Evolutionary conservation across 1,140 invertebrate species (phyloP), one percentile per base, ranked within the genome.

Genomic region (Ceratosolen fusciceps): DNA sequence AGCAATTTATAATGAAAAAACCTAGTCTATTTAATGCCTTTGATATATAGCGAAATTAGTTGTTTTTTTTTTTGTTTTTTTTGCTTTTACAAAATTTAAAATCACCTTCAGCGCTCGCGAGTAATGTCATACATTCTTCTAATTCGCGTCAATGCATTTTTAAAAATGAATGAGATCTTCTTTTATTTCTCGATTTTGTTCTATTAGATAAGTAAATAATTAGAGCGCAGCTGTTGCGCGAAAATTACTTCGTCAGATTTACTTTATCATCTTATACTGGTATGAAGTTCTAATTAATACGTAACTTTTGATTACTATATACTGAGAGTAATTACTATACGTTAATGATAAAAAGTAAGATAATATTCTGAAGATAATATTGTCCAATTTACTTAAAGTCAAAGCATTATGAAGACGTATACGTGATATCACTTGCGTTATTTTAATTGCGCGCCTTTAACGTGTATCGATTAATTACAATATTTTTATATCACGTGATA

Each of bases 231-330:
- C 12, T 70, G n/a, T 47, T 39, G 39, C n/a, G 26, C 24, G 67
- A 70, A 70, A 29, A 47, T 49, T 70, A 49, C 14, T 70, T 29
- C n/a, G 39, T 70, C 14, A 14, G 4, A 43, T 24, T 68, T 68
- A 47, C 67, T 49, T 49, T 29, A 49, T 29, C 29, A 19, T 43
- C 5, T 43, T 7, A 65, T 34, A 65, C 37, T 68, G 34, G 12
- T 14, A 68, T 47, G 26, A 19, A 47, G 4, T 37, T 47, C n/a
- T 68, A 37, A 68, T 68, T 68, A 68, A 68, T 47, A 47, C 37
- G 9, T 68, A 68, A 47, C 43, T 70, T 70, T 43, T 16, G 14
- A 29, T 1, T 67, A 39, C 39, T n/a, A 60, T 60, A 60, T 31
- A 9, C 24, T 43, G 4, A 67, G 34, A 39, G 10, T 39, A 70